A percentile compares a stretch with the other conserved stretches of the same genome.
Evolutionary conservation across 1,140 invertebrate genomes (phyloP).

Genomic region (Oreohelix idahoensis): DNA sequence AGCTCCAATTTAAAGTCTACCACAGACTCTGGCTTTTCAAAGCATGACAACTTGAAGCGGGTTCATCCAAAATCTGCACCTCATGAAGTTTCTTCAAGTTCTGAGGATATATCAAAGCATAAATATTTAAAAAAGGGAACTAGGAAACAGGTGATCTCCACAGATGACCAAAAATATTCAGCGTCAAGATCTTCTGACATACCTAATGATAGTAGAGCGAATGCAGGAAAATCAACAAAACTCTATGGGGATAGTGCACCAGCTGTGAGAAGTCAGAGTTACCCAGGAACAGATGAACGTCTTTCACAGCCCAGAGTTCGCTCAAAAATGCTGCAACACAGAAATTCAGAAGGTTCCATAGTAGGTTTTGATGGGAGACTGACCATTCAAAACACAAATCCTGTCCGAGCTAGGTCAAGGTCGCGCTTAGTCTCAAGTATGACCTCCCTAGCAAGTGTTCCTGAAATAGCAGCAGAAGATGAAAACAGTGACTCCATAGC

Average conservation of each 20-base stretch:
- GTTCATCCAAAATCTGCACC: neutral
- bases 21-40: neutral
- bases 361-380: constrained; percentile 38
- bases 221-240: neutral
- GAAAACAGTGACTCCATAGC: constrained; percentile 38
- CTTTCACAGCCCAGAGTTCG: neutral
- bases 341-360: constrained; percentile 14
- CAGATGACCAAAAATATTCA: too few relatives aligned
- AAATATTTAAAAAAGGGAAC: constrained; percentile 27
- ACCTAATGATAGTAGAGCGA: neutral
- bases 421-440: constrained; percentile 56
- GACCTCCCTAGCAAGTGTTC: constrained; percentile 66
- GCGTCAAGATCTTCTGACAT: neutral
- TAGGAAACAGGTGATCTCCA: neutral
- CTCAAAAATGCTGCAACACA: neutral
- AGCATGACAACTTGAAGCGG: neutral
- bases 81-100: constrained; percentile 4
- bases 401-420: constrained; percentile 31
- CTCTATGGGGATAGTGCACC: neutral
- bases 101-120: constrained; percentile 29
- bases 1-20: neutral
- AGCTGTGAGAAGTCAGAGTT: constrained; percentile 26
- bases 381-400: neutral
- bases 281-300: neutral
- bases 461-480: constrained; percentile 61